Evolutionary conservation across 2,797 vertebrate species (phyloP).

Genomic region (Otus scops): DNA sequence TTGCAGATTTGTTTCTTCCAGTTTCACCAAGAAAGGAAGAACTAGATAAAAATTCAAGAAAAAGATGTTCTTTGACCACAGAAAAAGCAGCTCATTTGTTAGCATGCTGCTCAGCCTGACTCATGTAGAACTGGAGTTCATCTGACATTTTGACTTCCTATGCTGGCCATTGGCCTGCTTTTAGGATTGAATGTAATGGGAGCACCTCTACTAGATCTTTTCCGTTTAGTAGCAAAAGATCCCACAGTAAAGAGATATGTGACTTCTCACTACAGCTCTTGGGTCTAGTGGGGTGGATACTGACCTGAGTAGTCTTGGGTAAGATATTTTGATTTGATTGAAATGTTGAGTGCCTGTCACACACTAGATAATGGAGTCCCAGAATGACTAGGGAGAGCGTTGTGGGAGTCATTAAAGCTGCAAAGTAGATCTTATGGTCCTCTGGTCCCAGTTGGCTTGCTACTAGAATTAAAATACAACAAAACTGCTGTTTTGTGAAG

Average conservation of each 20-base stretch:
- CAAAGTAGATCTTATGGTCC: background rate
- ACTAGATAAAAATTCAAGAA: background rate
- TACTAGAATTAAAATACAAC: background rate
- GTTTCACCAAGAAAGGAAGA: background rate
- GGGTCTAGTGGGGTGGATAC: background rate
- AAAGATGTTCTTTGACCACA: background rate
- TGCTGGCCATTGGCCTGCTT: background rate
- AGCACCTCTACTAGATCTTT: background rate
- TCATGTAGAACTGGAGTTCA: background rate
- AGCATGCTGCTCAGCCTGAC: background rate
- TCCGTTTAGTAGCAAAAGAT: background rate
- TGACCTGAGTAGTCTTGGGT: background rate
- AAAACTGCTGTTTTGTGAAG: background rate
- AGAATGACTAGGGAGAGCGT: background rate
- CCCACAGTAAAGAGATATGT: background rate
- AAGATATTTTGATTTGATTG: background rate
- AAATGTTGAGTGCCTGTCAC: background rate
- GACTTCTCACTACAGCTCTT: background rate
- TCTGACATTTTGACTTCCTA: background rate
- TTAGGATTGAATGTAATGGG: rapidly evolving
- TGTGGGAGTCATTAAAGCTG: background rate
- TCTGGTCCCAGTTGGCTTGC: background rate
- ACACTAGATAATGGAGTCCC: background rate
- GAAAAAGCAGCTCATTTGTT: background rate
- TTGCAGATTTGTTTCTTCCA: background rate